These are phyloP conservation scores for Lycocerus yunnanus DNA, from an alignment of 2,888 invertebrate genomes.

Conservation along the genomic window DNA sequence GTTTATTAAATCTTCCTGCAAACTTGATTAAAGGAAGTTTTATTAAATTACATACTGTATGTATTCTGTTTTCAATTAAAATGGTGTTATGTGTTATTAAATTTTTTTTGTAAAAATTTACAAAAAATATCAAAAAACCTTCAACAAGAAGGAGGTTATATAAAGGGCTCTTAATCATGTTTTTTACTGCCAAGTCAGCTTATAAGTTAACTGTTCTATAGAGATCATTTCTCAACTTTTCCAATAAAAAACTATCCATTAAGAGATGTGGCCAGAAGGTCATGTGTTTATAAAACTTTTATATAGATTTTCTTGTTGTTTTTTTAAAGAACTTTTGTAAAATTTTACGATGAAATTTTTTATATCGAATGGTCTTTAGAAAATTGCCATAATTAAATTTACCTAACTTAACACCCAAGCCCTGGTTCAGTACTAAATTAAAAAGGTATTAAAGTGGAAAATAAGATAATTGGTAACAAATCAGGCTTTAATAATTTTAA, in stretches of 20 bases:
- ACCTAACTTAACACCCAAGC: neutral
- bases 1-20: neutral
- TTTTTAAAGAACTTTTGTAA: neutral
- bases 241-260: slow-evolving; percentile 34
- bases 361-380: neutral
- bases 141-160: slow-evolving; percentile 7
- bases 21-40: neutral
- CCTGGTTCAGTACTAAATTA: neutral
- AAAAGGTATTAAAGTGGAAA: neutral
- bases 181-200: slow-evolving; percentile 29
- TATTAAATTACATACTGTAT: neutral
- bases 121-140: neutral
- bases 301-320: slow-evolving; percentile 19
- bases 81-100: neutral
- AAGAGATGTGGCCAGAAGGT: slow-evolving; percentile 29
- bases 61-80: neutral
- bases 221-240: slow-evolving; percentile 31
- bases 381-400: neutral
- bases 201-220: slow-evolving; percentile 22
- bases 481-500: neutral
- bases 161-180: slow-evolving; percentile 12
- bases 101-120: neutral
- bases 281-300: slow-evolving; percentile 23
- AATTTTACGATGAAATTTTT: neutral
- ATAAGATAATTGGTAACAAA: neutral